Evolutionary conservation across 2,888 invertebrate species (phyloP).

Genomic region (Papilio demoleus): DNA sequence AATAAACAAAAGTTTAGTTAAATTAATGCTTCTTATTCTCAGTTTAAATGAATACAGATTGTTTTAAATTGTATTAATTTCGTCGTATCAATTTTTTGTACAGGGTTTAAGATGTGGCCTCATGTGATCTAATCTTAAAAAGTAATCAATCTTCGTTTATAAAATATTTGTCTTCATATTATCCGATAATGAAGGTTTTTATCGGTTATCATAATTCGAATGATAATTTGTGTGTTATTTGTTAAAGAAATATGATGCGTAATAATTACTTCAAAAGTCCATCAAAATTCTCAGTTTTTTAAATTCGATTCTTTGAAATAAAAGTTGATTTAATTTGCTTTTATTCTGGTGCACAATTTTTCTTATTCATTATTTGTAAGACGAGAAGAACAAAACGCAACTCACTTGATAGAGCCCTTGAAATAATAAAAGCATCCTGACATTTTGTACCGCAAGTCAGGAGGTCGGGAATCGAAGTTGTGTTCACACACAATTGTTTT

Average conservation of each 20-base stretch:
- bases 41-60: constrained; percentile 59
- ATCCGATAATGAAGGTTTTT: neutral
- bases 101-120: neutral
- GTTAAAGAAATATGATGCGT: neutral
- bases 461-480: constrained; percentile 57
- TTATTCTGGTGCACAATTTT: constrained; percentile 28
- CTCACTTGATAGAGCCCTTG: constrained; percentile 71
- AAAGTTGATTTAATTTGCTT: constrained; percentile 20
- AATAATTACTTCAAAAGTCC: too few relatives aligned
- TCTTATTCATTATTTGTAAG: constrained; percentile 58
- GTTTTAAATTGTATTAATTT: too few relatives aligned
- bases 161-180: neutral
- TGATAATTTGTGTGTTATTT: too few relatives aligned
- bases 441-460: constrained; percentile 60
- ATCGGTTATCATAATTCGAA: neutral
- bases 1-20: constrained; percentile 80
- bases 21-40: constrained; percentile 71
- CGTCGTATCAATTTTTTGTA: neutral
- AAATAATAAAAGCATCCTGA: constrained; percentile 74
- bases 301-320: too few relatives aligned
- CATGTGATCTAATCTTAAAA: neutral
- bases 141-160: neutral
- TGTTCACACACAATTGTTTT: constrained; percentile 69
- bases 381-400: constrained; percentile 63
- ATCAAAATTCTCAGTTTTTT: too few relatives aligned